Evolutionary conservation across 2,888 invertebrate species (phyloP), one percentile per base, ranked within the genome.

Genomic region (Volucella inanis): DNA sequence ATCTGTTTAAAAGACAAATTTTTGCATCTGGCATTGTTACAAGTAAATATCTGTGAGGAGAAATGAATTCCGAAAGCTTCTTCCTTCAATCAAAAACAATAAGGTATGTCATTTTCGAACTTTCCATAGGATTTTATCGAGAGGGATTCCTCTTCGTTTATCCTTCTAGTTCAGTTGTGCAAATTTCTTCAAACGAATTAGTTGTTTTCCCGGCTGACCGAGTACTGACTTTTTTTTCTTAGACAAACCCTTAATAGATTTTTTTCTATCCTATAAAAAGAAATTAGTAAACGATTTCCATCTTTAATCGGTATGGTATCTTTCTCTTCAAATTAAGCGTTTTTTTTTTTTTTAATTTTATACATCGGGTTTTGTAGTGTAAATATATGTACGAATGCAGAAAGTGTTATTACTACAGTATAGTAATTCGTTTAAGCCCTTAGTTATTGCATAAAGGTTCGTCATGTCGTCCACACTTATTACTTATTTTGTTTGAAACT

Each of bases 81-180:
- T 18, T 8, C 10, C 41, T 18, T 65, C 38, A 50, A 31, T 15
- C 22, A 74, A 76, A 77, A 77, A 65, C 65, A 77, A 55, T 47
- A 75, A 31, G 14, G 59, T 70, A 52, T 52, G 50, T 47, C 14
- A 67, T 38, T 75, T 84, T 84, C 75, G 79, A 75, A 84, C 15
- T 64, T 39, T 50, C 49, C 47, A 68, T 47, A 18, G 15, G 15
- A 38, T 45, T 68, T 15, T 39, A 2, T 38, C 67, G 65, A 75
- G 70, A 65, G 54, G 57, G 45, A 61, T 65, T 61, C 61, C 18
- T 52, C 43, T 52, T 49, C 4, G 31, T 22, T 61, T 59, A 77
- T 85, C 84, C 79, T 80, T 78, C 52, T 64, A 72, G 31, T 45
- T 84, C 47, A 85, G 85, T 85, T 85, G 75, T 85, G 80, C 72